Evolutionary conservation across 2,797 vertebrate genomes (phyloP), one percentile per base, ranked within the genome.

Genomic region (Stomatorhinus walkeri): DNA sequence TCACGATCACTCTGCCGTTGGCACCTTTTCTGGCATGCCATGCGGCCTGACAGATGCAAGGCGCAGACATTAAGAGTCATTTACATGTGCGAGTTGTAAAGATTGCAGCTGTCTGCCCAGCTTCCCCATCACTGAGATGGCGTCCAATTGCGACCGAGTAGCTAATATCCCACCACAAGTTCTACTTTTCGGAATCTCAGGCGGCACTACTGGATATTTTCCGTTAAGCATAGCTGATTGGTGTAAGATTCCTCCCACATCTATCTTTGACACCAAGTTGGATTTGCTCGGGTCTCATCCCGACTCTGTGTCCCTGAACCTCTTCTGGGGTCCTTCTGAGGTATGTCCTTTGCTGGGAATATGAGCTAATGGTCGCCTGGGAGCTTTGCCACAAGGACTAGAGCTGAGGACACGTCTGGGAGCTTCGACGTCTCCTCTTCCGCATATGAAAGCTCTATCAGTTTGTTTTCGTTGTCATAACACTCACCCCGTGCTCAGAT

Each of bases 141-240:
- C 52, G 12, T 48, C 16, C 16, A 10, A 22, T 56, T 59, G 49
- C 49, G 3, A 19, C 56, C 46, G 19, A 51, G 68, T 79, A 36
- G 48, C 46, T 81, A 83, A 56, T 43, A 54, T 56, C 51, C 6
- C 59, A 46, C 32, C 40, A 51, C 22, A 10, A 54, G 52, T 24
- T n/a, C 10, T 1, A 24, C 16, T 56, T 83, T 88, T 10, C 22
- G 64, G 32, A 59, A 59, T 83, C 28, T 22, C 32, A 36, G 49
- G 22, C 6, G 5, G 36, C 40, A 51, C 54, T 85, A 14, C 49
- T 54, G 49, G 49, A 52, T 51, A 91, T 91, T 92, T 89, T 91
- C 92, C 16, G 87, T 91, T 89, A 87, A 90, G 86, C 89, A 90
- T 88, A 91, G 90, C 87, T 88, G 88, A 64, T 89, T 86, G 88